Percentiles rank a stretch among this genome's conserved stretches.
These are phyloP conservation scores for Barnardius zonarius DNA, from an alignment of 2,113 vertebrate species.

Conservation along the genomic window DNA sequence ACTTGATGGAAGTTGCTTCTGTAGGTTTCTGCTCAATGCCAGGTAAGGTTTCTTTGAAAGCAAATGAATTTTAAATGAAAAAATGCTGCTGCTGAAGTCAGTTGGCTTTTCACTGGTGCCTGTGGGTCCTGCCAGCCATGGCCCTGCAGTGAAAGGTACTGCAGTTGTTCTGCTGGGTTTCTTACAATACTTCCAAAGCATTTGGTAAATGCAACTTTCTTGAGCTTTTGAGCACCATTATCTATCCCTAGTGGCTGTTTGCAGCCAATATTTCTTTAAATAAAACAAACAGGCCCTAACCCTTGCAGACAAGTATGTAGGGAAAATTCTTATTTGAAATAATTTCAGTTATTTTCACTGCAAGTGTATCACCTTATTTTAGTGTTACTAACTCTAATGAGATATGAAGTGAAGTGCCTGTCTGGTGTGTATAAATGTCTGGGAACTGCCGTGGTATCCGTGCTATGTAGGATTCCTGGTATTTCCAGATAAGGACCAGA, in stretches of 20 bases:
- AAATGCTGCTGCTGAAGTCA: not conserved
- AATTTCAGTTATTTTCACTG: not conserved
- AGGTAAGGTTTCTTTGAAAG: slow-evolving; percentile 4
- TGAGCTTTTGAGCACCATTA: not conserved
- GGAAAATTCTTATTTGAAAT: not conserved
- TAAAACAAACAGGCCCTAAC: not conserved
- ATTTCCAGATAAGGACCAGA: slow-evolving; percentile 28
- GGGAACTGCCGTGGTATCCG: not conserved
- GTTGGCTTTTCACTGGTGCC: not conserved
- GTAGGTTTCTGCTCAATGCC: not conserved
- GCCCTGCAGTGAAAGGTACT: not conserved
- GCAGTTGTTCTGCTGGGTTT: not conserved
- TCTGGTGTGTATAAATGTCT: not conserved
- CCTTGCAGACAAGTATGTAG: not conserved
- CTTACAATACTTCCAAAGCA: not conserved
- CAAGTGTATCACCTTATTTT: not conserved
- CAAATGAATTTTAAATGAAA: slow-evolving; percentile 8
- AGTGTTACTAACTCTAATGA: not conserved
- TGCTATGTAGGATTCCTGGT: not conserved
- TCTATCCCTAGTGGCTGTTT: not conserved
- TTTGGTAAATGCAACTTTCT: not conserved
- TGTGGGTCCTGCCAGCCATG: not conserved
- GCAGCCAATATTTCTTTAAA: not conserved
- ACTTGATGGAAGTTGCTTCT: not conserved
- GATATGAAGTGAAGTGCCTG: not conserved